phyloP scores from a whole-genome alignment of 1,140 invertebrate genomes.

The Gonatopus flavifemur region DNA sequence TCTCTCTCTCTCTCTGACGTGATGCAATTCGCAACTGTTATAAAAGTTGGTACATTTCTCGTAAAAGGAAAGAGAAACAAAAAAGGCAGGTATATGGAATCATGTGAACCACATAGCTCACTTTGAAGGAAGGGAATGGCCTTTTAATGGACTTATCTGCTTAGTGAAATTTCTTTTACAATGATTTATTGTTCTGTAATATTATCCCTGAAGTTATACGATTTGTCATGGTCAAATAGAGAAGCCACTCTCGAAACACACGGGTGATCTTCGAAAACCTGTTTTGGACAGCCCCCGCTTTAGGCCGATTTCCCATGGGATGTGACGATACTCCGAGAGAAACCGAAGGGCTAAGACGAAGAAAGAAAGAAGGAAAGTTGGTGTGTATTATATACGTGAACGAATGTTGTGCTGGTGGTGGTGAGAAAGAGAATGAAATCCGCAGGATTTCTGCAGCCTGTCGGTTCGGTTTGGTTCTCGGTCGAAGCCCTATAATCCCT shows the following conservation, averaged over 20 bases:
- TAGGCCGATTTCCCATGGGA: conserved; percentile 34
- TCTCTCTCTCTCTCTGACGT: too few species aligned
- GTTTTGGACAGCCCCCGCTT: conserved; percentile 24
- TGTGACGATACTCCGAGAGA: conserved; percentile 11
- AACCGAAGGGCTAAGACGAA: background rate
- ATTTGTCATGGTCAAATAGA: conserved; percentile 28
- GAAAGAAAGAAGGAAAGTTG: background rate
- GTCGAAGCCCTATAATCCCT: conserved; percentile 25
- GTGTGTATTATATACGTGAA: too few species aligned
- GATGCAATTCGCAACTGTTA: too few species aligned
- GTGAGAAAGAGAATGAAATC: conserved; percentile 23
- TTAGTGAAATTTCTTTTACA: conserved; percentile 12
- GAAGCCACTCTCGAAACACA: conserved; percentile 16
- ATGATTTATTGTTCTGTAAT: conserved; percentile 6
- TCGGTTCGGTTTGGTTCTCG: too few species aligned
- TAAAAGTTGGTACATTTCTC: too few species aligned
- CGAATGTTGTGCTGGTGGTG: too few species aligned
- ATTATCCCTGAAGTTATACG: conserved; percentile 8
- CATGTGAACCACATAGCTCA: too few species aligned
- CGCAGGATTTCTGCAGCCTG: conserved; percentile 28
- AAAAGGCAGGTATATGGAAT: too few species aligned
- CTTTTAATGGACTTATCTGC: conserved; percentile 12
- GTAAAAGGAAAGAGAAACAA: too few species aligned
- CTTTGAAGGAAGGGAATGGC: too few species aligned
- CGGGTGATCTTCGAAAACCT: conserved; percentile 27